Evolutionary conservation across 2,113 vertebrate species (phyloP).

Genomic region (Prolemur simus): DNA sequence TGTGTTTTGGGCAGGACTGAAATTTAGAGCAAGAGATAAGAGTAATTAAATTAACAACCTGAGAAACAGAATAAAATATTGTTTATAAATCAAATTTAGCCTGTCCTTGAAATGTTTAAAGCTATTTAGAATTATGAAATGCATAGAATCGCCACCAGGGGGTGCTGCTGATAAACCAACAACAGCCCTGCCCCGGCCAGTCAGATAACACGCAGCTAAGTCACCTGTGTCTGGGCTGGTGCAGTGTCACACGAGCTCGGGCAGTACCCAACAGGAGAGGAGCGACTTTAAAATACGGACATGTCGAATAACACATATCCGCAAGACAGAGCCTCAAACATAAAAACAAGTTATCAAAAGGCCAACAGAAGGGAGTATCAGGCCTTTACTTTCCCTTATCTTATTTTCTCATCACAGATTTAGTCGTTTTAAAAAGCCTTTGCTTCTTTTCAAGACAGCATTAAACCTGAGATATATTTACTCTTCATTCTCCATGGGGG

Average conservation of each 20-base stretch:
- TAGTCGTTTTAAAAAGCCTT: background rate
- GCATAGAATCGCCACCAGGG: conserved; percentile 74
- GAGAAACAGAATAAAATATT: background rate
- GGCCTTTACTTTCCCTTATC: background rate
- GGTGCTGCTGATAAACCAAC: conserved; percentile 77
- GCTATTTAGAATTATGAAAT: conserved; percentile 37
- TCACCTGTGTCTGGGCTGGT: accelerated
- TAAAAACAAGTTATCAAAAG: background rate
- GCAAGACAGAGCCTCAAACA: background rate
- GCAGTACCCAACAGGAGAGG: background rate
- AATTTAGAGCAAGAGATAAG: background rate
- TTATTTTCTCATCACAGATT: background rate
- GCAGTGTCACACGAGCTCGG: background rate
- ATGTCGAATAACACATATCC: background rate
- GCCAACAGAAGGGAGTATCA: background rate
- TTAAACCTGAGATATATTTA: background rate
- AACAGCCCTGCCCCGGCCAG: background rate
- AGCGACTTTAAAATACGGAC: background rate
- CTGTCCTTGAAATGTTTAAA: background rate
- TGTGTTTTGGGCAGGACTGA: background rate
- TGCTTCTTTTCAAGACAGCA: background rate
- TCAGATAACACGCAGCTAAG: accelerated
- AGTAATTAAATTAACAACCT: background rate
- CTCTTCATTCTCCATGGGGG: background rate
- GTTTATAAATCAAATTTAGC: background rate